Evolutionary conservation across 1,140 invertebrate genomes (phyloP).

Genomic region (Littorina saxatilis): DNA sequence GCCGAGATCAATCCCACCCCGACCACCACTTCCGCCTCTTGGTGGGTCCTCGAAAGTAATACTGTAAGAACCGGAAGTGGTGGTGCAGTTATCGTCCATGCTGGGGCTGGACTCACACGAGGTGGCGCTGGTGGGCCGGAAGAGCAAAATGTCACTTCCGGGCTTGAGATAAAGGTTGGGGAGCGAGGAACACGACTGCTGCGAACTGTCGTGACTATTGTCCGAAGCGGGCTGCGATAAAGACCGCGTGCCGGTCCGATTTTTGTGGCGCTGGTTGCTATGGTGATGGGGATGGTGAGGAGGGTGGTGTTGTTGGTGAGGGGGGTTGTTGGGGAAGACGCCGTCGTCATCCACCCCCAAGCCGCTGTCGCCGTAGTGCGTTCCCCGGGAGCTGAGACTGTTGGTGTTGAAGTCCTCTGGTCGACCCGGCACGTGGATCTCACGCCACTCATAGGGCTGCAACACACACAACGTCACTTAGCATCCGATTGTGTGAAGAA

Average conservation of each 20-base stretch:
- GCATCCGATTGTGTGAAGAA: neutral
- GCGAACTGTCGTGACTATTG: conserved; percentile 36
- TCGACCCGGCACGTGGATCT: conserved; percentile 43
- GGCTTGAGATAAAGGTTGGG: conserved; percentile 36
- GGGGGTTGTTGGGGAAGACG: conserved; percentile 12
- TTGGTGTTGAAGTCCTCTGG: conserved; percentile 44
- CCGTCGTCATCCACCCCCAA: conserved; percentile 42
- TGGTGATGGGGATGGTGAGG: conserved; percentile 3
- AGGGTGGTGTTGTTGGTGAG: neutral
- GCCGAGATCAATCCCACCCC: neutral
- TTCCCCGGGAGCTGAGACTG: conserved; percentile 37
- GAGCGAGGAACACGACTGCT: conserved; percentile 38
- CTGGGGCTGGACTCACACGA: conserved; percentile 40
- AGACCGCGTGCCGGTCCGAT: neutral
- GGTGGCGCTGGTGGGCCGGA: conserved; percentile 39
- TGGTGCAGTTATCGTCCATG: conserved; percentile 48
- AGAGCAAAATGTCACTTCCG: conserved; percentile 34
- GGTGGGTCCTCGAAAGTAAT: conserved; percentile 31
- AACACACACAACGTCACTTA: neutral
- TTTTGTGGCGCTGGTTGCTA: neutral
- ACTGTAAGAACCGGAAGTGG: conserved; percentile 49
- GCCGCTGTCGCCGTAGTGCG: conserved; percentile 44
- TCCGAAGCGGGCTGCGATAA: conserved; percentile 19
- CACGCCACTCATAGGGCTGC: conserved; percentile 47
- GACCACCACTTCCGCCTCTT: neutral